These are phyloP conservation scores for Spilogale gracilis DNA, from an alignment of 2,113 vertebrate genomes.

Conservation along the genomic window DNA sequence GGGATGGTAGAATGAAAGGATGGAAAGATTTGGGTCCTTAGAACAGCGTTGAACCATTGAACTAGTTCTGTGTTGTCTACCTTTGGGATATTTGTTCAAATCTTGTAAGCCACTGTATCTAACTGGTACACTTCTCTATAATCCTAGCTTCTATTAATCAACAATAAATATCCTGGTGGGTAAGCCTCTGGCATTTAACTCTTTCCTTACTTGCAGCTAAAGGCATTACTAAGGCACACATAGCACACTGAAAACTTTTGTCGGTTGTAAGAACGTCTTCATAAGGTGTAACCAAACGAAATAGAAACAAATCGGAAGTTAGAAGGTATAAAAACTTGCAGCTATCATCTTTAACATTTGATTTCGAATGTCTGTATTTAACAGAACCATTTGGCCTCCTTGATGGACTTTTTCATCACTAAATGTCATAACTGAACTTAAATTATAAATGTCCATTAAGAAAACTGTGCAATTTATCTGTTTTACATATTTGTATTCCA, in stretches of 20 bases:
- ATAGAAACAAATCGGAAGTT: neutral
- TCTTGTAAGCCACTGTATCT: neutral
- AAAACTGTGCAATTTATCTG: neutral
- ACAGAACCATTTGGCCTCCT: neutral
- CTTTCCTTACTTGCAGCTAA: neutral
- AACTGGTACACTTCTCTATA: neutral
- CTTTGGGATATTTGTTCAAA: neutral
- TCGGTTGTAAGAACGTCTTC: neutral
- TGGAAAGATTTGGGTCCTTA: neutral
- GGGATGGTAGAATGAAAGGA: neutral
- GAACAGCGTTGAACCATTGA: neutral
- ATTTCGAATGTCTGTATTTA: conserved; percentile 18
- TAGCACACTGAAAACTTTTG: neutral
- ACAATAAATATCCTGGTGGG: neutral
- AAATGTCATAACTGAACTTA: conserved; percentile 4
- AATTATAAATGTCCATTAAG: conserved; percentile 26
- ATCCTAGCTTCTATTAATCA: conserved; percentile 13
- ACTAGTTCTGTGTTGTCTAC: neutral
- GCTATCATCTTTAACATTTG: neutral
- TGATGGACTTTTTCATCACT: neutral
- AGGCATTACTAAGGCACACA: neutral
- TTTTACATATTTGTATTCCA: neutral
- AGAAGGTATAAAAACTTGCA: neutral
- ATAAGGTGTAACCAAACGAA: neutral
- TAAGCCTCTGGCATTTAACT: conserved; percentile 4